Percentiles rank a stretch among this genome's conserved stretches.
Conservation (phyloP, 2,797 vertebrate genomes). For the Spatula clypeata region DNA sequence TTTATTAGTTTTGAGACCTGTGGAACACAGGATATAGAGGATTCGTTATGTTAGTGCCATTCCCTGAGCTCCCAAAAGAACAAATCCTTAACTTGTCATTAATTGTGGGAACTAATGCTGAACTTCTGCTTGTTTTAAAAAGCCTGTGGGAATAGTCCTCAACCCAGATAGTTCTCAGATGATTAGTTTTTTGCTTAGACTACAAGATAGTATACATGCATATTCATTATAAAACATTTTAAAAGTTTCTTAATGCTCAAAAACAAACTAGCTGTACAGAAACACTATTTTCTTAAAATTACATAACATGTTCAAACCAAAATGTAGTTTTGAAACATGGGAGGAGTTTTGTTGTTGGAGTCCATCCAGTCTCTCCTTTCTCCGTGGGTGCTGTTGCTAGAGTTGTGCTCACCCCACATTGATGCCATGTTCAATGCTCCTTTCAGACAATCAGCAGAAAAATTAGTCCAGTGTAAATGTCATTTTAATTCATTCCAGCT, state of each 20-base stretch:
- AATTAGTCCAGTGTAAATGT: not conserved
- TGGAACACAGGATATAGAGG: too few species aligned
- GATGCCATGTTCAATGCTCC: fast-evolving
- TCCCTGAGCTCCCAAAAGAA: not conserved
- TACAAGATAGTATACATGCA: fast-evolving
- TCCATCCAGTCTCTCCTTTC: not conserved
- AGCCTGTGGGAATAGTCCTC: not conserved
- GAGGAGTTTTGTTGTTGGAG: not conserved
- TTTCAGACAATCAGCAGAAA: not conserved
- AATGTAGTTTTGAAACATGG: not conserved
- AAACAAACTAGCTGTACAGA: not conserved
- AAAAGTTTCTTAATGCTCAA: not conserved
- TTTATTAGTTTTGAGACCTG: fast-evolving
- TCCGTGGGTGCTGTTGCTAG: not conserved
- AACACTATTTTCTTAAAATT: not conserved
- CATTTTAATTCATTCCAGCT: not conserved
- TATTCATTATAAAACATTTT: not conserved
- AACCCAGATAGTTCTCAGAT: not conserved
- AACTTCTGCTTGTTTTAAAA: not conserved
- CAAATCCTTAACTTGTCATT: not conserved
- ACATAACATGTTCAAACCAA: not conserved
- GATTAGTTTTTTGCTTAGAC: not conserved
- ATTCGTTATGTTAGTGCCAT: not conserved
- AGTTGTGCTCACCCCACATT: not conserved
- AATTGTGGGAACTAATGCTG: not conserved